These are phyloP conservation scores for Crocodylus rhombifer DNA, from an alignment of 2,797 vertebrate genomes.

Conservation along the genomic window DNA sequence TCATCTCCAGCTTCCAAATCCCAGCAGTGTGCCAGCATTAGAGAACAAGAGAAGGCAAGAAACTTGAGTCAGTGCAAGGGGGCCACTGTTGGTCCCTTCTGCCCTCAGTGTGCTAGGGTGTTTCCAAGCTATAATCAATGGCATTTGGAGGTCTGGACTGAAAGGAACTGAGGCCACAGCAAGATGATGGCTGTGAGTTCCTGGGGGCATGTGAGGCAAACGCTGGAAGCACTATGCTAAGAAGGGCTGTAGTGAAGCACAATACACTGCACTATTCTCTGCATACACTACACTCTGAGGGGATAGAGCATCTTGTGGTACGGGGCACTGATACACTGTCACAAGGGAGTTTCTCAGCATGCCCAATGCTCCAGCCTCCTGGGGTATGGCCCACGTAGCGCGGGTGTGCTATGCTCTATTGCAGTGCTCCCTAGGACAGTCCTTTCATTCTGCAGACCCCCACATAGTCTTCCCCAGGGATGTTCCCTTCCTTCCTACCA, in stretches of 20 bases:
- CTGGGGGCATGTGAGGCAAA: neutral
- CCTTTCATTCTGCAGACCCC: no score
- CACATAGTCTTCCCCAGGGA: no score
- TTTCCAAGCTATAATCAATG: neutral
- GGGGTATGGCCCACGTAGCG: no score
- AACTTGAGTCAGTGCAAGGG: neutral
- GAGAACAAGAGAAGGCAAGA: neutral
- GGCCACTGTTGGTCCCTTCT: neutral
- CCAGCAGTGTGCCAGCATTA: rapidly evolving
- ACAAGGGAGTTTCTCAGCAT: no score
- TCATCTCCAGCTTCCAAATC: neutral
- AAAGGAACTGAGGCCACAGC: neutral
- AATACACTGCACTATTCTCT: no score
- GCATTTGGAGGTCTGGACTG: neutral
- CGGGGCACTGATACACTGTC: no score
- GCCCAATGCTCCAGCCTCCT: no score
- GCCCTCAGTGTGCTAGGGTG: neutral
- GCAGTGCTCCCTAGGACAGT: no score
- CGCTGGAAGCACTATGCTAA: neutral
- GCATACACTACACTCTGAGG: no score
- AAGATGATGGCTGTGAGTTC: neutral
- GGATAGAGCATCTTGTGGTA: no score
- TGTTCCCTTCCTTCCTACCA: neutral
- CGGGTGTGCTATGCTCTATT: no score
- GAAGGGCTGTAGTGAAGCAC: no score